Percentiles rank a stretch among this genome's conserved stretches.
phyloP scores from a whole-genome alignment of 2,888 invertebrate genomes.

The Orchestes rusci region DNA sequence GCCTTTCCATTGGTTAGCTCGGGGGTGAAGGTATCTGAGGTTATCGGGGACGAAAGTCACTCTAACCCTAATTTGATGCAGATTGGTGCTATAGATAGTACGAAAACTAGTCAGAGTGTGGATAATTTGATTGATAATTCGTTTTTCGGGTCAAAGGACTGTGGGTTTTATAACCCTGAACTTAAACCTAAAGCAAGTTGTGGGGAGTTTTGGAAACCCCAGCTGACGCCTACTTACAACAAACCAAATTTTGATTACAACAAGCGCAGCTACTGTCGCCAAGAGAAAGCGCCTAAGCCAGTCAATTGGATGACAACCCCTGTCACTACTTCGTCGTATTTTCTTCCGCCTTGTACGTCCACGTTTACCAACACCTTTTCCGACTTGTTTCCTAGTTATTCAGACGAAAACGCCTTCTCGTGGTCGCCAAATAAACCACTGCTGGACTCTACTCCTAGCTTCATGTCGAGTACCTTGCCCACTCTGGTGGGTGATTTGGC shows the following conservation, averaged over 20 bases:
- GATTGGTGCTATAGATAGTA: conserved; percentile 43
- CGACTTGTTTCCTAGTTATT: conserved; percentile 5
- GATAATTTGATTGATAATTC: conserved; percentile 38
- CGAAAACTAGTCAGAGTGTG: conserved; percentile 36
- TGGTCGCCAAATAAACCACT: conserved; percentile 51
- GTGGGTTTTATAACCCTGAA: conserved; percentile 15
- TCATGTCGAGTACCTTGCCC: conserved; percentile 50
- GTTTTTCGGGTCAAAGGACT: conserved; percentile 39
- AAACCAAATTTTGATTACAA: not conserved
- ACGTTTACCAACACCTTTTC: conserved; percentile 11
- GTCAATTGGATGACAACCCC: conserved; percentile 60
- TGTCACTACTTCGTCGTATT: conserved; percentile 43
- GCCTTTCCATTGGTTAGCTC: conserved; percentile 67
- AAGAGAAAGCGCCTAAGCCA: conserved; percentile 36
- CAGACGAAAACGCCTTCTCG: conserved; percentile 44
- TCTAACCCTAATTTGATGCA: conserved; percentile 45
- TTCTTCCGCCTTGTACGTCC: conserved; percentile 40
- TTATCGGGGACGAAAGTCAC: conserved; percentile 48
- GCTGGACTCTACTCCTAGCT: conserved; percentile 39
- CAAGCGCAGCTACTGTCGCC: conserved; percentile 8
- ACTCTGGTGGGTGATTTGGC: conserved; percentile 57
- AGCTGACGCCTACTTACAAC: not conserved
- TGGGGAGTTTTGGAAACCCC: not conserved
- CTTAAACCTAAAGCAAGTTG: not conserved
- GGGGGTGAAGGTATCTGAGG: conserved; percentile 49